Evolutionary conservation across 2,888 invertebrate genomes (phyloP).

Genomic region (Agrochola litura): DNA sequence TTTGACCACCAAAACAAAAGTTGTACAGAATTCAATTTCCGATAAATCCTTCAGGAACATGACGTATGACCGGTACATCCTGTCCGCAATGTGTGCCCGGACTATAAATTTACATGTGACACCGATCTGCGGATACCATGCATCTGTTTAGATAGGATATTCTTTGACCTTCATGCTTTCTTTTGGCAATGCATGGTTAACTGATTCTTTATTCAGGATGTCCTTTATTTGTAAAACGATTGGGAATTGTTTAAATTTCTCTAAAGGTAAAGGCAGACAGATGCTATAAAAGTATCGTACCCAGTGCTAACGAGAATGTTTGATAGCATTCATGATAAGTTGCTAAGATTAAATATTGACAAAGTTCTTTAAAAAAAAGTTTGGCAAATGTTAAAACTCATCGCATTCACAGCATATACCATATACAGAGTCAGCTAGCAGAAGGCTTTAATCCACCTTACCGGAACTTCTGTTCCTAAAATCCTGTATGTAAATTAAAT

Average conservation of each 20-base stretch:
- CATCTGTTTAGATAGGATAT: not conserved
- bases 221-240: not conserved
- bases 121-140: conserved; percentile 7
- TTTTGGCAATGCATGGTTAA: not conserved
- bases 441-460: not conserved
- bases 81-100: conserved; percentile 17
- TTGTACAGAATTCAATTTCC: conserved; percentile 55
- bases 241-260: not conserved
- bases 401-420: not conserved
- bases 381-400: not conserved
- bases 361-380: not conserved
- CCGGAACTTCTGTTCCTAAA: conserved; percentile 12
- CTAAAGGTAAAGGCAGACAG: too few species aligned
- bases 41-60: conserved; percentile 57
- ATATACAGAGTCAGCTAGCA: not conserved
- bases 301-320: not conserved
- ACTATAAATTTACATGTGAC: conserved; percentile 31
- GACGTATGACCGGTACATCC: conserved; percentile 40
- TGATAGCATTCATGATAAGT: not conserved
- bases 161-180: not conserved
- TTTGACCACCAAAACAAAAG: conserved; percentile 2
- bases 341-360: not conserved
- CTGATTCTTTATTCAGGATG: not conserved
- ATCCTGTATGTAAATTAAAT: conserved; percentile 55
- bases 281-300: not conserved